These are phyloP conservation scores for Idaea straminata DNA, from an alignment of 2,888 invertebrate genomes.

Conservation along the genomic window DNA sequence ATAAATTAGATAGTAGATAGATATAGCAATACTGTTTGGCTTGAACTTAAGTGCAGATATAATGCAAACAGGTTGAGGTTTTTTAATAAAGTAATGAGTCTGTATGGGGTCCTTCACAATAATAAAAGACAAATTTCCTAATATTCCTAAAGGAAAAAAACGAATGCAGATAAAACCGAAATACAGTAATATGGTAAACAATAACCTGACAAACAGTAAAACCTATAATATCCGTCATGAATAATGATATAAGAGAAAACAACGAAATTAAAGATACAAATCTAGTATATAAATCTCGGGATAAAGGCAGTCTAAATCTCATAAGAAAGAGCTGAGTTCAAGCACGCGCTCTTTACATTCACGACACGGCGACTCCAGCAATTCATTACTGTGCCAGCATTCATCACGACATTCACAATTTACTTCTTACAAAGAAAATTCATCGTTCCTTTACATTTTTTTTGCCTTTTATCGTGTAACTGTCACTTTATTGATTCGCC, in stretches of 20 bases:
- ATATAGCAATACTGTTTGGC: too few species aligned
- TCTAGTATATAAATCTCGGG: slow-evolving; percentile 15
- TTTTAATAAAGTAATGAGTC: too few species aligned
- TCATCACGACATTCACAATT: slow-evolving; percentile 28
- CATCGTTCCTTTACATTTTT: slow-evolving; percentile 20
- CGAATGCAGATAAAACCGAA: not conserved
- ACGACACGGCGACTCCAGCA: slow-evolving; percentile 17
- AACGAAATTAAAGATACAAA: slow-evolving; percentile 19
- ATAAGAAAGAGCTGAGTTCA: slow-evolving; percentile 14
- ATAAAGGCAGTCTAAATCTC: slow-evolving; percentile 21
- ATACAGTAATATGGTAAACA: not conserved
- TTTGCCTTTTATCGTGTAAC: slow-evolving; percentile 24
- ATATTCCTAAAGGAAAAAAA: not conserved
- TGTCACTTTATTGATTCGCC: slow-evolving; percentile 25
- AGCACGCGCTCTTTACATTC: slow-evolving; percentile 24
- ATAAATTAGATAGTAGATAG: too few species aligned
- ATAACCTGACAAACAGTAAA: not conserved
- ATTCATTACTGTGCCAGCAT: slow-evolving; percentile 28
- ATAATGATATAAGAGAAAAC: not conserved
- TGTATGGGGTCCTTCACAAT: too few species aligned
- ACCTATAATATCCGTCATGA: slow-evolving; percentile 4
- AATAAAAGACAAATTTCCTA: not conserved
- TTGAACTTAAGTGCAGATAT: too few species aligned
- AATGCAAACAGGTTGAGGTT: too few species aligned
- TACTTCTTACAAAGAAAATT: slow-evolving; percentile 24